phyloP scores from a whole-genome alignment of 2,888 invertebrate species.

The Congeria kusceri region DNA sequence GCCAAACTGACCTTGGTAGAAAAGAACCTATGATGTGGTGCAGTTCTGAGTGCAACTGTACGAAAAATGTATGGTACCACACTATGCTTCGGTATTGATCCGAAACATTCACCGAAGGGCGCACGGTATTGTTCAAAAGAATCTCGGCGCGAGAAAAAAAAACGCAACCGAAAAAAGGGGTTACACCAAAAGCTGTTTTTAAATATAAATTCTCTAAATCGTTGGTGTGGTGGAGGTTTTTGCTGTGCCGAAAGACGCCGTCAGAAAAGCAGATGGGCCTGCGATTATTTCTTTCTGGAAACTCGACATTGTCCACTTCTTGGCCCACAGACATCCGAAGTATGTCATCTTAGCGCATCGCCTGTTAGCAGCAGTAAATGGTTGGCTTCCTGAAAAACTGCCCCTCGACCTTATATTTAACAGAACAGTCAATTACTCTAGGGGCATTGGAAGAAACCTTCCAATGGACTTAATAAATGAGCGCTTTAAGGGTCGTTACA shows the following conservation, averaged over 20 bases:
- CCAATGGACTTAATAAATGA: constrained; percentile 63
- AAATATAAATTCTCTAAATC: constrained; percentile 40
- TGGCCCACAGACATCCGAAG: constrained; percentile 52
- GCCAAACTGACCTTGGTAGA: constrained; percentile 39
- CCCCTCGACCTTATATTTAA: constrained; percentile 42
- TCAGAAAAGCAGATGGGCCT: constrained; percentile 65
- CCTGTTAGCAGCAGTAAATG: constrained; percentile 35
- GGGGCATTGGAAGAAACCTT: constrained; percentile 59
- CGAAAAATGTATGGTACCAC: constrained; percentile 53
- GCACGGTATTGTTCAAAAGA: constrained; percentile 48
- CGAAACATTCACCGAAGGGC: constrained; percentile 41
- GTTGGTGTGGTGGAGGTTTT: constrained; percentile 57
- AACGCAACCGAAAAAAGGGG: no score
- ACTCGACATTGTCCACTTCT: constrained; percentile 43
- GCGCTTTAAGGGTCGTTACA: constrained; percentile 48
- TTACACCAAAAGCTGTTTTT: background rate
- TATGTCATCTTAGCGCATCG: constrained; percentile 59
- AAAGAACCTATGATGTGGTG: constrained; percentile 59
- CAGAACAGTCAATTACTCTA: constrained; percentile 59
- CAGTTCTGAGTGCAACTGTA: constrained; percentile 32
- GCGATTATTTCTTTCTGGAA: constrained; percentile 63
- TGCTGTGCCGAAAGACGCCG: constrained; percentile 62
- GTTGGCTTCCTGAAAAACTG: constrained; percentile 50
- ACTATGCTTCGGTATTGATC: constrained; percentile 41
- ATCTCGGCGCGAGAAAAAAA: constrained; percentile 2